phyloP scores from a whole-genome alignment of 2,888 invertebrate genomes.

The Trichogramma evanescens region DNA sequence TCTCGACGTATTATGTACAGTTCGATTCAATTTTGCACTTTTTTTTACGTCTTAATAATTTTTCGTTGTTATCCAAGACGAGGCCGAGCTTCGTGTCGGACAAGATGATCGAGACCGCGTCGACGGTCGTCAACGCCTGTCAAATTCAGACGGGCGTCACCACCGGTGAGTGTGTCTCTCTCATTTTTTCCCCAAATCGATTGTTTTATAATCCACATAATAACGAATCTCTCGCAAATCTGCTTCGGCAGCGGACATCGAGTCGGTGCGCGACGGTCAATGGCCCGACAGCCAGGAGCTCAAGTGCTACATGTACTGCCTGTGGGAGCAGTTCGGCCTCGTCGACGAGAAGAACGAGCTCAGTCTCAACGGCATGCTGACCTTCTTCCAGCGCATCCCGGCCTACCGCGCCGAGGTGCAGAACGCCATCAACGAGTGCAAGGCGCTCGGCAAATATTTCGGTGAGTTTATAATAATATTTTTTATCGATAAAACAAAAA shows the following conservation, averaged over 20 bases:
- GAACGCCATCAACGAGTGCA: constrained; percentile 37
- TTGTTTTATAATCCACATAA: not conserved
- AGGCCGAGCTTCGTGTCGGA: constrained; percentile 42
- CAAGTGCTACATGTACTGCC: constrained; percentile 46
- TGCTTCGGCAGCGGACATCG: constrained; percentile 38
- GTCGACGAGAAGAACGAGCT: constrained; percentile 42
- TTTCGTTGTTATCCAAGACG: constrained; percentile 22
- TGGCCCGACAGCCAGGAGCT: constrained; percentile 40
- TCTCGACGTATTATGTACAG: no score
- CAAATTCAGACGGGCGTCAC: constrained; percentile 40
- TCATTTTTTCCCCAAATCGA: not conserved
- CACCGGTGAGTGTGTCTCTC: constrained; percentile 30
- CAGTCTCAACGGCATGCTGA: constrained; percentile 39
- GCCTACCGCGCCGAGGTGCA: constrained; percentile 41
- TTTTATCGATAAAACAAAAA: constrained; percentile 14
- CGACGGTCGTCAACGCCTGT: constrained; percentile 41
- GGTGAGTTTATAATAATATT: constrained; percentile 29
- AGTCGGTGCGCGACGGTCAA: constrained; percentile 38
- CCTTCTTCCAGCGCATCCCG: constrained; percentile 42
- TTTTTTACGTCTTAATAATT: no score
- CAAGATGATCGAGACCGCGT: constrained; percentile 39
- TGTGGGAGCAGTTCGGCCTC: constrained; percentile 43
- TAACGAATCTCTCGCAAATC: not conserved
- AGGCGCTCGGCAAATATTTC: constrained; percentile 39
- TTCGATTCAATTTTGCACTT: no score